A percentile compares a stretch with the other conserved stretches of the same genome.
Evolutionary conservation across 2,888 invertebrate genomes (phyloP).

Genomic region (Parthenolecanium corni): DNA sequence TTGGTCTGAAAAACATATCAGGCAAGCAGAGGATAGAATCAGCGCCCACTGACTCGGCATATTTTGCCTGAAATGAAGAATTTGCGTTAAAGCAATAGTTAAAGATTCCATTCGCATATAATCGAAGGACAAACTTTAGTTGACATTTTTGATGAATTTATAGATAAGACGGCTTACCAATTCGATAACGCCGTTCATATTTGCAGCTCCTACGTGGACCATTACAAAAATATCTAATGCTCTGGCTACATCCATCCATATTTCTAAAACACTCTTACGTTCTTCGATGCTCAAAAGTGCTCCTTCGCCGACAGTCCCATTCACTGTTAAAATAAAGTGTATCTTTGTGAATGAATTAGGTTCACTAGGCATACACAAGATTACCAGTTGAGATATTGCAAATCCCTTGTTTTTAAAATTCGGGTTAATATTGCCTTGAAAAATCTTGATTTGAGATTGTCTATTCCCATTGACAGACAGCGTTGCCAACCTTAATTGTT

Average conservation of each 20-base stretch:
- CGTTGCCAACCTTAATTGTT: no score
- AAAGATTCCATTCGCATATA: no score
- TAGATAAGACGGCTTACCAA: no score
- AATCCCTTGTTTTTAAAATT: no score
- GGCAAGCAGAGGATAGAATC: conserved; percentile 62
- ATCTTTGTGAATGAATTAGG: no score
- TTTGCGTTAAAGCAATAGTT: neutral
- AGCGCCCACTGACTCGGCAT: conserved; percentile 52
- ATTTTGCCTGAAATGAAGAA: conserved; percentile 46
- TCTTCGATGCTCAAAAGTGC: conserved; percentile 53
- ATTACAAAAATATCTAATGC: conserved; percentile 50
- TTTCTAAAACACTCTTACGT: conserved; percentile 52
- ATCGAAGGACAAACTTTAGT: no score
- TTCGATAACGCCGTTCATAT: conserved; percentile 54
- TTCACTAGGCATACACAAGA: no score
- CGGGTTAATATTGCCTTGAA: no score
- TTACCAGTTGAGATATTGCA: no score
- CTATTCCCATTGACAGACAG: no score
- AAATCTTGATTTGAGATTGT: no score
- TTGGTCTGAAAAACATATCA: conserved; percentile 64
- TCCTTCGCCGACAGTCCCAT: conserved; percentile 70
- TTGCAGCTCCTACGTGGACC: conserved; percentile 60
- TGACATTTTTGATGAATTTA: no score
- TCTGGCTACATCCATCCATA: conserved; percentile 50
- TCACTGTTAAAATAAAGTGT: conserved; percentile 54